These are phyloP conservation scores for Ommatoiulus sabulosus DNA, from an alignment of 2,888 invertebrate species.

Conservation along the genomic window DNA sequence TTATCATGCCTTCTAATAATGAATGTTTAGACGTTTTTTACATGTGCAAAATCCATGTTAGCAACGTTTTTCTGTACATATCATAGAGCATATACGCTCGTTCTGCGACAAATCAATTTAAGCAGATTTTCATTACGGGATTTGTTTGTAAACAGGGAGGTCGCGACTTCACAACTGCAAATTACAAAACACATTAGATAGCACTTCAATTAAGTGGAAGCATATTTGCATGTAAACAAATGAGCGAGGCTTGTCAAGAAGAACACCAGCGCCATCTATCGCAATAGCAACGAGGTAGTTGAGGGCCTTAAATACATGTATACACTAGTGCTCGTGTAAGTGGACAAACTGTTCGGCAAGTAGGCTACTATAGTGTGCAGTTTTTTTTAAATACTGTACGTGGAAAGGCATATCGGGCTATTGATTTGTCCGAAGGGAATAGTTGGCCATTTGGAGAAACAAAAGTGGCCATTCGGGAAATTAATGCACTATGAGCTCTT, in stretches of 20 bases:
- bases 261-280: neutral
- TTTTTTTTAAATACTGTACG: constrained; percentile 1
- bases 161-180: neutral
- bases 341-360: neutral
- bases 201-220: too few species aligned
- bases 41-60: too few species aligned
- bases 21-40: too few species aligned
- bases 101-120: too few species aligned
- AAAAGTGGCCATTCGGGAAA: constrained; percentile 34
- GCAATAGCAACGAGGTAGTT: too few species aligned
- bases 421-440: constrained; percentile 4
- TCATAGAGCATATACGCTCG: too few species aligned
- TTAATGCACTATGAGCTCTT: constrained; percentile 17
- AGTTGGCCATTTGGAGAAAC: neutral
- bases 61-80: too few species aligned
- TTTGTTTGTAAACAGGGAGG: neutral
- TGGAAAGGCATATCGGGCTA: neutral
- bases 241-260: neutral
- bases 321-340: too few species aligned
- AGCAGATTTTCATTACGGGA: too few species aligned
- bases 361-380: neutral
- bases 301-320: too few species aligned
- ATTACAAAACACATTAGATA: too few species aligned
- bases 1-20: too few species aligned
- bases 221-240: neutral